phyloP scores from a whole-genome alignment of 1,140 invertebrate genomes.

The Eriosoma lanigerum region DNA sequence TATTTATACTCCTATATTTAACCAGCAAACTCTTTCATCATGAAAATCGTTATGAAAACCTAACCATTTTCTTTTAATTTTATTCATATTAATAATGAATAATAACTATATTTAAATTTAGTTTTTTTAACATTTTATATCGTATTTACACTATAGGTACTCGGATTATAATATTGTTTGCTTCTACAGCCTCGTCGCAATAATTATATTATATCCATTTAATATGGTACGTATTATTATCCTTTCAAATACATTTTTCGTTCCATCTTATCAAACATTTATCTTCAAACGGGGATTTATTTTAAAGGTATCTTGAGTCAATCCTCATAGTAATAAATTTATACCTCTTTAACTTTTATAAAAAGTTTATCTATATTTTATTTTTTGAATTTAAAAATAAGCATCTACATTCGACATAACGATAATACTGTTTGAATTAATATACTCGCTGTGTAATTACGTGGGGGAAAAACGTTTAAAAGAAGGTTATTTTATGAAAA shows the following conservation, averaged over 20 bases:
- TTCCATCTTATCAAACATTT: slow-evolving; percentile 9
- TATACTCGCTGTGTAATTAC: not conserved
- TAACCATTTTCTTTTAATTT: too few species aligned
- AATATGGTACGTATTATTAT: too few species aligned
- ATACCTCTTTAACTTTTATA: not conserved
- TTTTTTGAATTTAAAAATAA: not conserved
- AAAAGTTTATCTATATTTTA: slow-evolving; percentile 24
- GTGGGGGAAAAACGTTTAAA: not conserved
- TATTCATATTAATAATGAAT: too few species aligned
- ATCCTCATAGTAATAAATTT: not conserved
- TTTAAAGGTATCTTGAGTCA: not conserved
- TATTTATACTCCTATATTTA: too few species aligned
- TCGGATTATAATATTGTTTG: too few species aligned
- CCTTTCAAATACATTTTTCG: not conserved
- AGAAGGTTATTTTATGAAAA: not conserved
- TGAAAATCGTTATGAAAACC: too few species aligned
- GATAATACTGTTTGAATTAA: slow-evolving; percentile 12
- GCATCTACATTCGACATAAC: not conserved
- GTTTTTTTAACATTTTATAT: too few species aligned
- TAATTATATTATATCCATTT: too few species aligned
- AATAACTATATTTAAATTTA: too few species aligned
- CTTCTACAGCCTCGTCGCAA: too few species aligned
- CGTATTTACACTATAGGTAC: too few species aligned
- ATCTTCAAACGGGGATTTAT: not conserved
- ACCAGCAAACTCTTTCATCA: too few species aligned